phyloP scores from a whole-genome alignment of 2,888 invertebrate genomes.

The Merodon equestris region DNA sequence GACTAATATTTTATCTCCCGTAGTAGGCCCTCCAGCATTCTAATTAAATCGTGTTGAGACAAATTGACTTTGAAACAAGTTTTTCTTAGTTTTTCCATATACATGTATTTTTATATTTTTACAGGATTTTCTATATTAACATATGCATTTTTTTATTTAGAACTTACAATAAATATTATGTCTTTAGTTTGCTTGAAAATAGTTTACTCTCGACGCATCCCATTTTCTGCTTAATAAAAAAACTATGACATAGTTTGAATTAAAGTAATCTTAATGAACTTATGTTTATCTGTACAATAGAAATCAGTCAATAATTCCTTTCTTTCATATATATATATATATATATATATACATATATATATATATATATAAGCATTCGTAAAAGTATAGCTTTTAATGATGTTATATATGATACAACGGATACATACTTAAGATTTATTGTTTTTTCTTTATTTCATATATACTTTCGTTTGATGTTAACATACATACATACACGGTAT shows the following conservation, averaged over 20 bases:
- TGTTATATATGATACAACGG: no score
- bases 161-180: slow-evolving; percentile 56
- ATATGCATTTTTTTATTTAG: slow-evolving; percentile 19
- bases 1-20: no score
- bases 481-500: slow-evolving; percentile 28
- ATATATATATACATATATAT: slow-evolving; percentile 12
- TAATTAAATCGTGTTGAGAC: no score
- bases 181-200: slow-evolving; percentile 61
- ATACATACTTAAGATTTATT: no score
- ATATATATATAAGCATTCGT: slow-evolving; percentile 4
- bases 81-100: slow-evolving; percentile 10
- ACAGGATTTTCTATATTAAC: slow-evolving; percentile 42
- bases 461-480: slow-evolving; percentile 21
- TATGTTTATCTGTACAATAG: slow-evolving; percentile 52
- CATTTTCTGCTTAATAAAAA: slow-evolving; percentile 17
- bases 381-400: no score
- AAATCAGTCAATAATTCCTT: slow-evolving; percentile 53
- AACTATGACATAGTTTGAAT: slow-evolving; percentile 44
- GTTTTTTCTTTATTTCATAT: slow-evolving; percentile 4
- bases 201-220: slow-evolving; percentile 33
- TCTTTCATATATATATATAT: slow-evolving; percentile 8
- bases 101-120: slow-evolving; percentile 27
- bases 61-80: no score
- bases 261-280: slow-evolving; percentile 46
- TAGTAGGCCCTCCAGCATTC: no score